Base-by-base conservation (phyloP, 2,113 vertebrate genomes). In the Halcyon malimbica region DNA sequence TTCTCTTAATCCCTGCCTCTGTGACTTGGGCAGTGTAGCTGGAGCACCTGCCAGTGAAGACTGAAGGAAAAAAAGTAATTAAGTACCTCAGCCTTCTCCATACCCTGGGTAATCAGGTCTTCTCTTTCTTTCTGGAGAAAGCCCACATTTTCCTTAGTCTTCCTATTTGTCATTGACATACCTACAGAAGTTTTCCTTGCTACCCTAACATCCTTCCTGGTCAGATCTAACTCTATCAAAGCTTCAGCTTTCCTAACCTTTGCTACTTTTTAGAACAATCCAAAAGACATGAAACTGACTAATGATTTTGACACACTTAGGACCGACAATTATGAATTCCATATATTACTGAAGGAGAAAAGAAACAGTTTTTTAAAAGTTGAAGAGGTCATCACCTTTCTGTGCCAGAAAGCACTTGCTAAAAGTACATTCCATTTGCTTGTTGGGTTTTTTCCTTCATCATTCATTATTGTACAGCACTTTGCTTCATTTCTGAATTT, bases 401-500 rank as follows among this genome's bases (percentile, higher is more conserved):
- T 67, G 14, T 50, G 6, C 16, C 68, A 88, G 53, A 90, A 93
- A 83, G 41, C 19, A 68, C n/a, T 75, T 94, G 63, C 13, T 63
- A 91, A 95, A 91, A 42, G 19, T n/a, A 64, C 11, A 44, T 84
- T 91, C 87, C 16, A 4, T 57, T 76, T 37, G 17, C 25, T 46
- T 59, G 18, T 56, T 16, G 1, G 3, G 0, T 17, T 65, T 90
- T 48, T 79, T 8, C 3, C 24, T 93, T 94, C 57, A 54, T 81
- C 69, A 86, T 93, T 94, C 89, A 71, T 51, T 90, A 46, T 33
- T 87, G 65, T 64, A 87, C 42, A 74, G 29, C 31, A 73, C 53
- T 95, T 87, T 69, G 50, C 37, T 91, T 90, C 70, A 84, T 87
- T 82, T 95, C 79, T 87, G 62, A 93, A 85, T 91, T 90, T 89